A percentile compares a stretch with the other conserved stretches of the same genome.
Conservation (phyloP, 2,797 vertebrate species). For the Protosalanx chinensis region DNA sequence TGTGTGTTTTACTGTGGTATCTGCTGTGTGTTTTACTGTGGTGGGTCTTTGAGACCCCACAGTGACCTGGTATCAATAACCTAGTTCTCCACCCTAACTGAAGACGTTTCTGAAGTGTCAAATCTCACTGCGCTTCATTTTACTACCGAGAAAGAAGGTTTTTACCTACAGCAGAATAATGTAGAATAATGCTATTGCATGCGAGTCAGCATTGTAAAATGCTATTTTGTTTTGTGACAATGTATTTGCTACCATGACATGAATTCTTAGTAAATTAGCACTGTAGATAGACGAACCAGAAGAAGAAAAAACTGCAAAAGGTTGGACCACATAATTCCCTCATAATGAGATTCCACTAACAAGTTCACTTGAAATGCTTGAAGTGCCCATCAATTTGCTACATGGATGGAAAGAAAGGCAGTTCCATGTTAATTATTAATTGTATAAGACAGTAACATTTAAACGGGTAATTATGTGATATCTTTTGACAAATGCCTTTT, state of each 20-base stretch:
- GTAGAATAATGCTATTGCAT: conserved; percentile 34
- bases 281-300: conserved; percentile 26
- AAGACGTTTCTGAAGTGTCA: conserved; percentile 12
- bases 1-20: conserved; percentile 5
- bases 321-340: conserved; percentile 42
- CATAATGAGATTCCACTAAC: conserved; percentile 30
- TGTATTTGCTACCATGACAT: conserved; percentile 50
- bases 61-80: not conserved
- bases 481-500: conserved; percentile 58
- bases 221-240: conserved; percentile 40
- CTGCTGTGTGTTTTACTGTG: conserved; percentile 5
- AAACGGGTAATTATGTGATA: conserved; percentile 72
- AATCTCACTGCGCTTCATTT: not conserved
- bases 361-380: conserved; percentile 31
- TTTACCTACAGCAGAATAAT: conserved; percentile 31
- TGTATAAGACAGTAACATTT: conserved; percentile 64
- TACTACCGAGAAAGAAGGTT: conserved; percentile 11
- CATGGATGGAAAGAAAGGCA: conserved; percentile 61
- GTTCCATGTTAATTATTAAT: conserved; percentile 66
- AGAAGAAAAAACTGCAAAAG: conserved; percentile 23
- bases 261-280: conserved; percentile 59
- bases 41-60: conserved; percentile 1
- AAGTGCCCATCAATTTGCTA: conserved; percentile 54
- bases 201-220: conserved; percentile 18
- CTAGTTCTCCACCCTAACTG: conserved; percentile 8